phyloP scores from a whole-genome alignment of 2,797 vertebrate genomes.

The Manis crassicaudata region DNA sequence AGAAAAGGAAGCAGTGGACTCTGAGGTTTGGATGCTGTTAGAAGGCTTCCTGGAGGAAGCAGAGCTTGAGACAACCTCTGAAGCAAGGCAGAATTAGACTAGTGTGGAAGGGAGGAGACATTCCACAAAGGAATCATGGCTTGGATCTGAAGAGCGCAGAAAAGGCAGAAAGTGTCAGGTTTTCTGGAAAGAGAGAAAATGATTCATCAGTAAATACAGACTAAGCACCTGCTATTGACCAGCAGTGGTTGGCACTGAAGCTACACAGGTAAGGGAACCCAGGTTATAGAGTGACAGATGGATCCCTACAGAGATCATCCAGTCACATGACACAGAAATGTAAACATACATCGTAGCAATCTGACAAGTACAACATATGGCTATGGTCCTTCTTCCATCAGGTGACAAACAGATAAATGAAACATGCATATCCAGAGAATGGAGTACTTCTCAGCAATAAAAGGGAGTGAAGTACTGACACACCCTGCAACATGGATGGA shows the following conservation, averaged over 20 bases:
- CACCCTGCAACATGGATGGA: not conserved
- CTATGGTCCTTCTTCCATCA: not conserved
- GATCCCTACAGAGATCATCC: not conserved
- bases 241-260: not conserved
- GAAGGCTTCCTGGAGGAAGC: not conserved
- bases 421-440: not conserved
- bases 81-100: constrained; percentile 20
- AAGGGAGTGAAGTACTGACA: not conserved
- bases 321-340: not conserved
- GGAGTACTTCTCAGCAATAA: not conserved
- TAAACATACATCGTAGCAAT: not conserved
- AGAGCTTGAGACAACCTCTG: not conserved
- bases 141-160: not conserved
- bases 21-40: not conserved
- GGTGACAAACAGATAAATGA: not conserved
- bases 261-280: not conserved
- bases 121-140: not conserved
- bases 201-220: not conserved
- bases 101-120: not conserved
- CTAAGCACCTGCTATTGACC: not conserved
- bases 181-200: constrained; percentile 49
- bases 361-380: not conserved
- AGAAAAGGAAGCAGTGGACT: not conserved
- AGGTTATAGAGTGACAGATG: not conserved
- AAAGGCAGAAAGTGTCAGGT: not conserved